Base-by-base conservation (phyloP, 2,797 vertebrate species). In the Artibeus lituratus region DNA sequence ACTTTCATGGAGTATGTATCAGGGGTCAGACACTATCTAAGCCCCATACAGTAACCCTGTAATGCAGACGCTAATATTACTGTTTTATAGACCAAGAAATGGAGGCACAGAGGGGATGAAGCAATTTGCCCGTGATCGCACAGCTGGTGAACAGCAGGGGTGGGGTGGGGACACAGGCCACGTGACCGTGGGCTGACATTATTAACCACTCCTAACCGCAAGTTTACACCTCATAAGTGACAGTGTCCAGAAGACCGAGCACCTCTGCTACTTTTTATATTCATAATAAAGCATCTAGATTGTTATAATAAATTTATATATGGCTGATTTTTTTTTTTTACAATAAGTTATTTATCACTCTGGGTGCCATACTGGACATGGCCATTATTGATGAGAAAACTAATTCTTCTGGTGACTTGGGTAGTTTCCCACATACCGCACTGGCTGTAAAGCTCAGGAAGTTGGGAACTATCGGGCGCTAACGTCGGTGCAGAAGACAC, bases 341-440 rank as follows among this genome's bases (percentile, higher is more conserved):
- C 93, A 97, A 88, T 94, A 88, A 94, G 91, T 90, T 95, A 94
- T 94, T 96, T 96, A 93, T 70, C 95, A 80, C 72, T 67, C 19
- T 12, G 47, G 19, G 5, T 95, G 70, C 59, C 92, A 94, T 94
- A 76, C 85, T 88, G 59, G 83, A 80, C 91, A 93, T 90, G 86
- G 39, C 84, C 80, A 67, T 80, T 65, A 51, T 37, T 92, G 70
- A 87, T 94, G 69, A 73, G 39, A 93, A 94, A 97, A 95, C 35
- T 1, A 86, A 93, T 96, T 90, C 81, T 92, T 73, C 70, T 53
- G 32, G 74, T 80, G 77, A 96, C 84, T 62, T 90, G 85, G 51
- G 32, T 83, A 96, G 82, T 55, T 86, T 78, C 90, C 90, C 69
- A 49, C 57, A 39, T 7, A 76, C 53, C 87, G 90, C 96, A 73